phyloP scores from a whole-genome alignment of 2,888 invertebrate species.

The Caenorhabditis japonica region DNA sequence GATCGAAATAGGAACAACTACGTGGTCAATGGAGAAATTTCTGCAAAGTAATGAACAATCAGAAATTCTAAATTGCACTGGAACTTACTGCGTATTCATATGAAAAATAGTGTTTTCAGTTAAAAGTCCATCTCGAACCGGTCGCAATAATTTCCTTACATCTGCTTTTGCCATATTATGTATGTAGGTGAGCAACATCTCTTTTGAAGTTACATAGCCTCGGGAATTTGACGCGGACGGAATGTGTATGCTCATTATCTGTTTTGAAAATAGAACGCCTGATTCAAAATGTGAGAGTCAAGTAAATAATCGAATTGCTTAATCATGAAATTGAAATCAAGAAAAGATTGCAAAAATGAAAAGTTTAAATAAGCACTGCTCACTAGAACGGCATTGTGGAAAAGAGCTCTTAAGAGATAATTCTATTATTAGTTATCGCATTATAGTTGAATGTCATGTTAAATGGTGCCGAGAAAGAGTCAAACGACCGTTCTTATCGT shows the following conservation, averaged over 20 bases:
- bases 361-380: constrained; percentile 31
- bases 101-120: constrained; percentile 68
- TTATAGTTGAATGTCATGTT: constrained; percentile 31
- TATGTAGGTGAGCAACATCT: constrained; percentile 61
- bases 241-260: constrained; percentile 47
- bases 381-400: constrained; percentile 31
- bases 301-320: too few species aligned
- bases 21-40: constrained; percentile 69
- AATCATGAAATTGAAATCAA: background rate
- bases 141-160: constrained; percentile 57
- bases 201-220: constrained; percentile 59
- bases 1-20: constrained; percentile 64
- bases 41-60: constrained; percentile 35
- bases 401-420: constrained; percentile 13
- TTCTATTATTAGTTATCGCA: constrained; percentile 53
- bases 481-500: constrained; percentile 42
- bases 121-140: constrained; percentile 65
- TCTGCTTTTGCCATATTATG: constrained; percentile 61
- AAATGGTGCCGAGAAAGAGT: constrained; percentile 40
- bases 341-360: background rate
- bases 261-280: too few species aligned
- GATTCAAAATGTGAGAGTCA: background rate
- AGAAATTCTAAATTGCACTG: background rate
- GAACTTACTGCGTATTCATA: constrained; percentile 65
- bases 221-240: constrained; percentile 54